These are phyloP conservation scores for Allophyes oxyacanthae DNA, from an alignment of 2,888 invertebrate species.

Conservation along the genomic window DNA sequence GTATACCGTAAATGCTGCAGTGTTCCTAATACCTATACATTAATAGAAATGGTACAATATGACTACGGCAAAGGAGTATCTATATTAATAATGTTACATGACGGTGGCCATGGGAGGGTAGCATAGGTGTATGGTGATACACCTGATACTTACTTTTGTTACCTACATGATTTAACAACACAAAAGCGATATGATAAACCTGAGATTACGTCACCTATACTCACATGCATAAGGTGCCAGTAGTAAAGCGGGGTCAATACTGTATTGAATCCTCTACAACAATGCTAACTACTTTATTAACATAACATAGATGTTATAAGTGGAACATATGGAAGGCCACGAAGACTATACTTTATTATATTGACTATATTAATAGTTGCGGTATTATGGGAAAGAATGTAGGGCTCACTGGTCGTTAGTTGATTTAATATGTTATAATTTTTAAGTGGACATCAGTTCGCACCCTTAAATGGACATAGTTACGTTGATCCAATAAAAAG, in stretches of 20 bases:
- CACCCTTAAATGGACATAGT: conserved; percentile 50
- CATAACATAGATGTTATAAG: conserved; percentile 81
- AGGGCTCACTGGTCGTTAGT: conserved; percentile 37
- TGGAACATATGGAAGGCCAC: conserved; percentile 81
- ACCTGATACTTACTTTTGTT: too few relatives aligned
- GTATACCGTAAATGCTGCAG: too few relatives aligned
- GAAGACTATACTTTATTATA: conserved; percentile 29
- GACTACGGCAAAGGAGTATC: too few relatives aligned
- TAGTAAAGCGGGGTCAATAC: conserved; percentile 73
- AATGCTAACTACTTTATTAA: conserved; percentile 87
- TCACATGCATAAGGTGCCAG: conserved; percentile 31
- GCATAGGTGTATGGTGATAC: too few relatives aligned
- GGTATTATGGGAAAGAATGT: conserved; percentile 46
- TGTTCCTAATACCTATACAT: too few relatives aligned
- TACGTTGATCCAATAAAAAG: conserved; percentile 49
- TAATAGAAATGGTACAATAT: too few relatives aligned
- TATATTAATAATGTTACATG: too few relatives aligned
- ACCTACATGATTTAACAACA: conserved; percentile 1
- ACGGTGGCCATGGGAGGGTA: too few relatives aligned
- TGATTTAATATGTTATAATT: conserved; percentile 55
- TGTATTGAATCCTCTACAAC: conserved; percentile 77
- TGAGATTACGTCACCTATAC: conserved; percentile 40
- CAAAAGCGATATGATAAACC: conserved; percentile 27
- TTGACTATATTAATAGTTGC: conserved; percentile 14
- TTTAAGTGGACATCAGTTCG: conserved; percentile 52